phyloP scores from a whole-genome alignment of 2,113 vertebrate species.

The Saiga tatarica region DNA sequence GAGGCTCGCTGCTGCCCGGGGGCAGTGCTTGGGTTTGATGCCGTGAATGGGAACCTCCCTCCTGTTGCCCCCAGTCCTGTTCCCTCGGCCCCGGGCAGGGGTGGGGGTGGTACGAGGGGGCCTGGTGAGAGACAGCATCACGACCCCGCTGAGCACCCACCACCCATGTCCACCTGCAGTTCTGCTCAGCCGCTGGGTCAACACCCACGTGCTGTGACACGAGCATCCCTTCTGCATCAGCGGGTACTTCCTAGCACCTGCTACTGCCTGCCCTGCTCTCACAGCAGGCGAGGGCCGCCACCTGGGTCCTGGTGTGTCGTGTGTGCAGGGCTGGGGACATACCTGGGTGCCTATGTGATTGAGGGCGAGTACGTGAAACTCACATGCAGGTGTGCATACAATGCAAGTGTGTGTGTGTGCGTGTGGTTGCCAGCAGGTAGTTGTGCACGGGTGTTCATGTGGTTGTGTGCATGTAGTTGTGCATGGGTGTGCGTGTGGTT shows the following conservation, averaged over 20 bases:
- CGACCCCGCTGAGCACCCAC: accelerated
- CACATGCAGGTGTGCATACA: neutral
- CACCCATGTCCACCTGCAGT: neutral
- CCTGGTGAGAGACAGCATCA: neutral
- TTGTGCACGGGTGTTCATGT: neutral
- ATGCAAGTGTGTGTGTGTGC: accelerated
- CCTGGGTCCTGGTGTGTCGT: neutral
- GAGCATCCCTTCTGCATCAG: too few relatives aligned
- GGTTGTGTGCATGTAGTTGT: neutral
- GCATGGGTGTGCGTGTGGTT: accelerated
- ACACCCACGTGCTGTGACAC: accelerated
- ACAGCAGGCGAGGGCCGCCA: accelerated
- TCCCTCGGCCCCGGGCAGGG: neutral
- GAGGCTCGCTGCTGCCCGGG: accelerated
- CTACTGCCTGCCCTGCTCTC: too few relatives aligned
- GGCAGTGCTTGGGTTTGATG: neutral
- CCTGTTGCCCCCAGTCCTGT: neutral
- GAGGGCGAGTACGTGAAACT: neutral
- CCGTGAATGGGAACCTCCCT: accelerated
- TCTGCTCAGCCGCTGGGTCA: neutral
- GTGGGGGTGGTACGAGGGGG: accelerated
- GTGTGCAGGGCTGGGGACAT: accelerated
- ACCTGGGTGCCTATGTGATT: neutral
- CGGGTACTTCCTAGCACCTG: neutral
- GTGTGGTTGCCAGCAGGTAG: neutral